Evolutionary conservation across 92 coral and sea anemone genomes (phyloP).

Genomic region (Palythoa grandiflora): DNA sequence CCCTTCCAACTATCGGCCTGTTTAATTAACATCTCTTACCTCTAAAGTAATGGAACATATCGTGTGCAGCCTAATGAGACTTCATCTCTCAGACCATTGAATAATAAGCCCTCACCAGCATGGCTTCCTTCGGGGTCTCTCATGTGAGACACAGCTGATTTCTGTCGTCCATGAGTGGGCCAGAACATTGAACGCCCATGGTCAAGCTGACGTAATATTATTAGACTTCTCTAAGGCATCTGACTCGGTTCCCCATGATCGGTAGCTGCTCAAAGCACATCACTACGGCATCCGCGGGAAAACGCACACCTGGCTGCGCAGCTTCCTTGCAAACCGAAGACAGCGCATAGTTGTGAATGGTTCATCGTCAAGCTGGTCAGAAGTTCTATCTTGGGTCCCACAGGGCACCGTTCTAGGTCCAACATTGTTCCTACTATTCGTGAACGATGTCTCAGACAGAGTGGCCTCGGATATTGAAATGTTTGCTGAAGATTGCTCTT

Average conservation of each 20-base stretch:
- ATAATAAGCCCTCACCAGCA: background rate
- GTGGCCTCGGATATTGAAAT: background rate
- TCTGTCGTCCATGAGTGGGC: too few species aligned
- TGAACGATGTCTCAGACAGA: conserved; percentile 1
- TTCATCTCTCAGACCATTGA: background rate
- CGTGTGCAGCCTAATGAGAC: background rate
- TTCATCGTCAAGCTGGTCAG: background rate
- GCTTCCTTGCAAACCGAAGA: background rate
- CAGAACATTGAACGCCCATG: too few species aligned
- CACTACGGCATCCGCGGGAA: conserved; percentile 1
- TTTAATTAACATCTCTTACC: background rate
- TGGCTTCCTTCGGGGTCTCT: too few species aligned
- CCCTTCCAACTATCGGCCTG: background rate
- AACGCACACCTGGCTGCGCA: background rate
- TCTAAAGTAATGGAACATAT: background rate
- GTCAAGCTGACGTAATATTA: conserved; percentile 15
- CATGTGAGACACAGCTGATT: too few species aligned
- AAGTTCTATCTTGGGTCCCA: conserved; percentile 3
- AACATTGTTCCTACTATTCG: background rate
- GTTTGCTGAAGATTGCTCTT: background rate
- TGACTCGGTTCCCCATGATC: background rate
- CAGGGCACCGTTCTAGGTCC: conserved; percentile 18
- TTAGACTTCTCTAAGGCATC: background rate
- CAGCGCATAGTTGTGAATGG: background rate
- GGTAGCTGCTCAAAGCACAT: background rate